A percentile compares a stretch with the other conserved stretches of the same genome.
These are phyloP conservation scores for Allochrocebus solatus DNA, from an alignment of 2,797 vertebrate genomes.

Conservation along the genomic window DNA sequence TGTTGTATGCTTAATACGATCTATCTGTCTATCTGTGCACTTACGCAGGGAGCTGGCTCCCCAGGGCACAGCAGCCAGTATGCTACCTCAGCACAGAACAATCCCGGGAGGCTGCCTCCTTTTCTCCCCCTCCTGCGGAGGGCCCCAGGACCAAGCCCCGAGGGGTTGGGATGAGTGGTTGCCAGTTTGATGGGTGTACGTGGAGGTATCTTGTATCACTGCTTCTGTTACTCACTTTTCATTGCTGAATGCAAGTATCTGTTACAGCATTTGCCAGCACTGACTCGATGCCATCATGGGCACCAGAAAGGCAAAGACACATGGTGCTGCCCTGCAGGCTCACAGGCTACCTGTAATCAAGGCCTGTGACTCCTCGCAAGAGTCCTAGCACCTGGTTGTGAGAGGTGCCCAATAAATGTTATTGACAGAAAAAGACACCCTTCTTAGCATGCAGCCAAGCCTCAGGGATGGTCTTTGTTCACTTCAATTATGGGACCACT, in stretches of 20 bases:
- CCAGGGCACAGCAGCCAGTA: conserved; percentile 46
- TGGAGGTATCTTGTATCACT: not conserved
- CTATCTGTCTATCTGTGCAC: conserved; percentile 50
- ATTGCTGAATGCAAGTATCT: not conserved
- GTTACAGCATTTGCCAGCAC: not conserved
- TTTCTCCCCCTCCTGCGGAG: not conserved
- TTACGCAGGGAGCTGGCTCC: conserved; percentile 48
- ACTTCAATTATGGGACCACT: not conserved
- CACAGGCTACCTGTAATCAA: not conserved
- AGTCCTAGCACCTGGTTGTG: not conserved
- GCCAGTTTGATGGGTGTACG: conserved; percentile 34
- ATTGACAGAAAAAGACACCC: not conserved
- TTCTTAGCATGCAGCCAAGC: not conserved
- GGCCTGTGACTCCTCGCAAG: not conserved
- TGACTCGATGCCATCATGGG: not conserved
- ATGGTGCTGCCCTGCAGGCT: not conserved
- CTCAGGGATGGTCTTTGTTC: not conserved
- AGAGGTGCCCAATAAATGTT: not conserved
- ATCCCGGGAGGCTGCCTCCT: conserved; percentile 49
- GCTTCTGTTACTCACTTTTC: conserved; percentile 4
- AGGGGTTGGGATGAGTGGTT: conserved; percentile 39
- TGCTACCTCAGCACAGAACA: conserved; percentile 24
- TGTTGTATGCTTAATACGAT: conserved; percentile 47
- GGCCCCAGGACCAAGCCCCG: not conserved
- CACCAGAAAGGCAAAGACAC: not conserved